Base-by-base conservation (phyloP, 2,797 vertebrate species). In the Acridotheres tristis region DNA sequence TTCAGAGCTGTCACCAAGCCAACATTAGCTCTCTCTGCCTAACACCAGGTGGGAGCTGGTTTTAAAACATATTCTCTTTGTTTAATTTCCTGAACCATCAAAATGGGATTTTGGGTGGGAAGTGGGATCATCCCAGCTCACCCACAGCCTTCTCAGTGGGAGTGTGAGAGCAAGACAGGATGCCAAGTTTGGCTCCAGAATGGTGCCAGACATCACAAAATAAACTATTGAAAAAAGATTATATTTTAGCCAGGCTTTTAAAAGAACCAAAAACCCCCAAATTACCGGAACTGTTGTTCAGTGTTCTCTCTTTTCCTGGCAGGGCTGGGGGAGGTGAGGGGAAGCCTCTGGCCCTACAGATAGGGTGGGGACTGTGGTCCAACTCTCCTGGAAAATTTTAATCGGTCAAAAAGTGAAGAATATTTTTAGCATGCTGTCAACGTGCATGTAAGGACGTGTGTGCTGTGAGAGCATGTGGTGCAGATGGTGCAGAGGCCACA, bases 321-420 rank as follows among this genome's bases (percentile, higher is more conserved):
- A 91, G 79, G 30, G 54, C 76, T 84, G 67, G 16, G 42, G 58
- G 71, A 63, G 32, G 51, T 62, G 65, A 91, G 57, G 83, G 79
- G 72, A 94, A 95, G 71, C 69, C 77, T 90, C 58, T 91, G 92
- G 71, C 85, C 73, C 21, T 36, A 50, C 77, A 74, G 50, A 90
- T 81, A 77, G 82, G 82, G 67, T 75, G 91, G 83, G 85, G 65
- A 76, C 79, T 67, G 81, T 53, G 72, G 63, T 77, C 89, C 5
- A 9, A 22, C 88, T 84, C 76, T 83, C 61, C 87, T 68, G 90
- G 95, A 91, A 96, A 97, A 90, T 88, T 86, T 76, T 85, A 71
- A 89, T 90, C 3, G 4, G 79, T 80, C 43, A 88, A 93, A 92
- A 91, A 92, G 32, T 62, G 47, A 73, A 43, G 83, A 76, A 87